Evolutionary conservation across 2,797 vertebrate genomes (phyloP).

Genomic region (Amphiprion clarkii): DNA sequence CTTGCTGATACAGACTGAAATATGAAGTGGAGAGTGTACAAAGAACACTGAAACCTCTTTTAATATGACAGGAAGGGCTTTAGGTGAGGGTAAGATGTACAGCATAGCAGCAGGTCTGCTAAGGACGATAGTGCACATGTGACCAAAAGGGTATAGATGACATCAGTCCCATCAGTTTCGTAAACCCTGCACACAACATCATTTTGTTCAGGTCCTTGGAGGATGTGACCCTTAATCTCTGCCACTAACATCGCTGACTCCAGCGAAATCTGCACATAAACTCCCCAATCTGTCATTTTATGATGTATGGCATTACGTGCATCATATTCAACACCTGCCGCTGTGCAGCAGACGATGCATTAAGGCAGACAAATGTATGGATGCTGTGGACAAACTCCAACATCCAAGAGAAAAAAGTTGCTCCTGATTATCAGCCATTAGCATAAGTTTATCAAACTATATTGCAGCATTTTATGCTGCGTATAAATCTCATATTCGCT

Average conservation of each 20-base stretch:
- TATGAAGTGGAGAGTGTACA: constrained; percentile 1
- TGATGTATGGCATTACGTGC: constrained; percentile 41
- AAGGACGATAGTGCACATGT: neutral
- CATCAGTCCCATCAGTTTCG: constrained; percentile 38
- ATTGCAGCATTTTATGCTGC: neutral
- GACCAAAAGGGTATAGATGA: constrained; percentile 11
- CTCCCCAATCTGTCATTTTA: constrained; percentile 48
- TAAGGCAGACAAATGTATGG: constrained; percentile 8
- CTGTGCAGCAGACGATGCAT: constrained; percentile 24
- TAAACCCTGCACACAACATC: constrained; percentile 20
- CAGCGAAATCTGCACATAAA: constrained; percentile 49
- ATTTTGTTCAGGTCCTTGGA: constrained; percentile 32
- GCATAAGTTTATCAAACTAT: neutral
- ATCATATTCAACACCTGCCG: constrained; percentile 31
- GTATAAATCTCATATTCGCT: neutral
- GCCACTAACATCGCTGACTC: constrained; percentile 48
- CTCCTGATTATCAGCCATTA: neutral
- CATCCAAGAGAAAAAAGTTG: neutral
- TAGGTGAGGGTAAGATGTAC: neutral
- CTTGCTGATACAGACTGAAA: constrained; percentile 34
- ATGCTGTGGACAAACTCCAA: constrained; percentile 1
- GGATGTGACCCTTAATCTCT: constrained; percentile 49
- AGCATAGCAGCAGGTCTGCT: neutral
- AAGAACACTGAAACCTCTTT: constrained; percentile 6
- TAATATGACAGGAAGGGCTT: neutral